Percentiles rank a stretch among this genome's conserved stretches.
phyloP scores from a whole-genome alignment of 2,113 vertebrate genomes.

The Cynoglossus semilaevis region DNA sequence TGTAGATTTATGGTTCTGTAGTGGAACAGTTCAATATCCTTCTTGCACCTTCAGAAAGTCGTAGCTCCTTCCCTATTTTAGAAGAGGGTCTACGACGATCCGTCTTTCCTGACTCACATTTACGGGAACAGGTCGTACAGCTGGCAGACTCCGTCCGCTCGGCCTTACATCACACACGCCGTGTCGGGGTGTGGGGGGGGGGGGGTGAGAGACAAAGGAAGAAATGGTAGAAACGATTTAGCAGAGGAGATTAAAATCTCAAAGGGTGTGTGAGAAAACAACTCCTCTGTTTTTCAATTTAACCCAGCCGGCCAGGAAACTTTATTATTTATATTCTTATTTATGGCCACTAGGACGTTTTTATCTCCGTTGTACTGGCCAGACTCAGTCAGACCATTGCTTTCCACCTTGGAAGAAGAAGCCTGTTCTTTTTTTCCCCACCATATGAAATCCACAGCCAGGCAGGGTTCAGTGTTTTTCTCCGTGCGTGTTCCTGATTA shows the following conservation, averaged over 20 bases:
- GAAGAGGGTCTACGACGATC: slow-evolving; percentile 29
- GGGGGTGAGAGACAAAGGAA: slow-evolving; percentile 36
- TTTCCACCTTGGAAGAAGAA: slow-evolving; percentile 49
- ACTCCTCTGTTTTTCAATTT: slow-evolving; percentile 53
- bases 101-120: slow-evolving; percentile 23
- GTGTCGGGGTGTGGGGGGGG: slow-evolving; percentile 22
- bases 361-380: slow-evolving; percentile 59
- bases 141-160: slow-evolving; percentile 16
- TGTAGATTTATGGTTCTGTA: too few relatives aligned
- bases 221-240: slow-evolving; percentile 53
- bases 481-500: not conserved
- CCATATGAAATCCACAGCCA: not conserved
- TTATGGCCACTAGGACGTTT: slow-evolving; percentile 56
- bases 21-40: not conserved
- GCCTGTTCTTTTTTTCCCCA: slow-evolving; percentile 9
- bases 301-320: slow-evolving; percentile 26
- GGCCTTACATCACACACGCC: slow-evolving; percentile 32
- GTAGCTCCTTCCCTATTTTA: slow-evolving; percentile 12
- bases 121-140: not conserved
- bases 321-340: slow-evolving; percentile 68
- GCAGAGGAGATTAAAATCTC: slow-evolving; percentile 67
- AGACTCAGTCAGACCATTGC: slow-evolving; percentile 31
- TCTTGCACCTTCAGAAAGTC: not conserved
- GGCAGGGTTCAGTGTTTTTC: not conserved
- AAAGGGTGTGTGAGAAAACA: slow-evolving; percentile 37